Evolutionary conservation across 2,888 invertebrate species (phyloP).

Genomic region (Drosophila anomalipes): DNA sequence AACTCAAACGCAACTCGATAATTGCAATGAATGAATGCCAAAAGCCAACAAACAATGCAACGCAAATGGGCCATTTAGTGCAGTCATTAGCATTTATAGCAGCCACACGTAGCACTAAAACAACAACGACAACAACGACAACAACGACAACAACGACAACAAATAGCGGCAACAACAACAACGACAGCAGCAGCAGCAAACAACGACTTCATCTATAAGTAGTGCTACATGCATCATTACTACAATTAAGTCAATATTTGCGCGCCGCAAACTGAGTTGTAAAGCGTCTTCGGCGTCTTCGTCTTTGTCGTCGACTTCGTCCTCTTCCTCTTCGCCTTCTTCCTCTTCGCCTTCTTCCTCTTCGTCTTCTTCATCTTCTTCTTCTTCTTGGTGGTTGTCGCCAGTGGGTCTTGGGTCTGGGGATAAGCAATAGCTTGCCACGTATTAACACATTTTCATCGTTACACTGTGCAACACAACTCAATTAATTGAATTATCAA

Average conservation of each 20-base stretch:
- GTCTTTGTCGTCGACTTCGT: conserved; percentile 16
- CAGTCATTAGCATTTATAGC: conserved; percentile 77
- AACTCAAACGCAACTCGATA: conserved; percentile 35
- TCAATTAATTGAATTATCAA: not conserved
- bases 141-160: conserved; percentile 21
- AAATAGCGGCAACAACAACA: conserved; percentile 19
- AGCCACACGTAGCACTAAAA: conserved; percentile 50
- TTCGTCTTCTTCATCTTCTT: fast-evolving
- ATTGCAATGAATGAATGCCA: conserved; percentile 73
- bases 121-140: conserved; percentile 14
- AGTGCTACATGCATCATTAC: conserved; percentile 61
- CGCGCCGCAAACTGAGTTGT: conserved; percentile 58
- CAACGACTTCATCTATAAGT: conserved; percentile 37
- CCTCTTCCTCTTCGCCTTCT: not conserved
- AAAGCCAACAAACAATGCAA: conserved; percentile 64
- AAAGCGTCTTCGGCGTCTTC: conserved; percentile 46
- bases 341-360: not conserved
- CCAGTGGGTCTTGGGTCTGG: conserved; percentile 17
- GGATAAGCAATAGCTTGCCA: conserved; percentile 37
- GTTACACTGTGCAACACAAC: conserved; percentile 48
- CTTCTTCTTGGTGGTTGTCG: not conserved
- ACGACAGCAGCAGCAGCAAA: conserved; percentile 14
- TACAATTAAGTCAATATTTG: conserved; percentile 65
- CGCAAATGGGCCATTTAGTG: conserved; percentile 72
- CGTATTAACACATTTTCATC: conserved; percentile 68